phyloP scores from a whole-genome alignment of 2,888 invertebrate species.

The Gisinianus flammeolus region DNA sequence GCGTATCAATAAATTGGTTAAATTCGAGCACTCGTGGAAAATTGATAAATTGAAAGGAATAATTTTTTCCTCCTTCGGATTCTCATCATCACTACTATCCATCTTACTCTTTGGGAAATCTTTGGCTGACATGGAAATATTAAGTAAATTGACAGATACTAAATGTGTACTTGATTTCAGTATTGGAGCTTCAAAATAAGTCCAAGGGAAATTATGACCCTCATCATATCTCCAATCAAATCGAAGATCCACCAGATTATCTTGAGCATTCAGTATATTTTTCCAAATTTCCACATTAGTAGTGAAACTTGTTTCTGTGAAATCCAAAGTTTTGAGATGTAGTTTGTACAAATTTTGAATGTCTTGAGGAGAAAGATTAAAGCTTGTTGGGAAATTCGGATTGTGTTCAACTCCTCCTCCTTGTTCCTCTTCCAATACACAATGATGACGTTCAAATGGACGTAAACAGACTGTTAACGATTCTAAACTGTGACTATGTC shows the following conservation, averaged over 20 bases:
- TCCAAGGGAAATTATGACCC: conserved; percentile 25
- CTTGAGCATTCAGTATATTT: conserved; percentile 48
- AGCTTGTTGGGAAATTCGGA: neutral
- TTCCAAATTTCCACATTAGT: conserved; percentile 53
- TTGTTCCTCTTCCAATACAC: neutral
- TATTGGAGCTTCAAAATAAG: conserved; percentile 28
- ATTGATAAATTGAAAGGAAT: neutral
- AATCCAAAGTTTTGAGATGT: conserved; percentile 44
- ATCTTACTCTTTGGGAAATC: neutral
- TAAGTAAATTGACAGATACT: conserved; percentile 14
- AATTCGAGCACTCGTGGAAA: neutral
- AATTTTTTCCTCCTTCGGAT: neutral
- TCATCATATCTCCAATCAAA: conserved; percentile 32
- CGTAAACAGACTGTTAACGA: conserved; percentile 4
- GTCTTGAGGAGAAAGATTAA: conserved; percentile 13
- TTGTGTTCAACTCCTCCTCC: neutral
- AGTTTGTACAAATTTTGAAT: conserved; percentile 45
- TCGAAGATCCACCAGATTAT: conserved; percentile 15
- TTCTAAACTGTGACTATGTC: conserved; percentile 9
- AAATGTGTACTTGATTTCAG: conserved; percentile 20
- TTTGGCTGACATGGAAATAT: conserved; percentile 4
- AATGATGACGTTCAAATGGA: neutral
- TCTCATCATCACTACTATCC: neutral
- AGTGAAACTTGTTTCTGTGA: conserved; percentile 51
- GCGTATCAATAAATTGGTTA: neutral